These are phyloP conservation scores for Morone chrysops DNA, from an alignment of 2,113 vertebrate species.

Conservation along the genomic window DNA sequence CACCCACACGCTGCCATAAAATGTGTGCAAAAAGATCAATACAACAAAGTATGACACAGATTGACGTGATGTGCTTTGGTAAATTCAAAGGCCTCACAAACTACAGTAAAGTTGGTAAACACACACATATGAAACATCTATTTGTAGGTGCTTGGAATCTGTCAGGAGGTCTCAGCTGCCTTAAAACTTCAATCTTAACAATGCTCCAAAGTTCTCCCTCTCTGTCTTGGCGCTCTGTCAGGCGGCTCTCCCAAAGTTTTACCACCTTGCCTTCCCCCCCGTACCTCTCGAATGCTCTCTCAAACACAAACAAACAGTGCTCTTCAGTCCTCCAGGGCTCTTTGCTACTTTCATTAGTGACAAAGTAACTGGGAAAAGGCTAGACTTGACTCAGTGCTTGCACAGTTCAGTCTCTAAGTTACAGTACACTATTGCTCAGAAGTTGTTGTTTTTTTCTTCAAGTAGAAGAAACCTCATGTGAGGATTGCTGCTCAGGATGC, in stretches of 20 bases:
- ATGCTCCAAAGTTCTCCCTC: constrained; percentile 73
- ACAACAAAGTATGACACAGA: constrained; percentile 75
- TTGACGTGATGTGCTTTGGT: constrained; percentile 81
- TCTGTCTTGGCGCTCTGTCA: constrained; percentile 79
- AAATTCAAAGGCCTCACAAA: constrained; percentile 77
- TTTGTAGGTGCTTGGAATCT: constrained; percentile 82
- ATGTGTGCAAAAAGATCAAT: constrained; percentile 69
- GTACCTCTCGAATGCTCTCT: constrained; percentile 67
- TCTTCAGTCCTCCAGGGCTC: constrained; percentile 78
- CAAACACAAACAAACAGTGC: constrained; percentile 84
- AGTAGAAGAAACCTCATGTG: constrained; percentile 68
- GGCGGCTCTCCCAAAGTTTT: constrained; percentile 83
- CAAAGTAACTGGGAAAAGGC: constrained; percentile 77
- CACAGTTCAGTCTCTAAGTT: constrained; percentile 75
- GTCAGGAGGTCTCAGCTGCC: constrained; percentile 83
- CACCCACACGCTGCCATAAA: constrained; percentile 72
- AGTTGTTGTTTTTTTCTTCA: constrained; percentile 66
- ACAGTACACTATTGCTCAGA: constrained; percentile 71
- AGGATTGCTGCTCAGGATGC: constrained; percentile 72
- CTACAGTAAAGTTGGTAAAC: constrained; percentile 82
- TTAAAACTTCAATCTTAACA: constrained; percentile 83
- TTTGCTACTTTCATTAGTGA: constrained; percentile 85
- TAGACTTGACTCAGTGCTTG: constrained; percentile 73
- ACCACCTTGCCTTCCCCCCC: constrained; percentile 67
- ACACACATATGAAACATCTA: constrained; percentile 80